Percentiles rank a stretch among this genome's conserved stretches.
Evolutionary conservation across 2,113 vertebrate species (phyloP).

Genomic region (Falco punctatus): DNA sequence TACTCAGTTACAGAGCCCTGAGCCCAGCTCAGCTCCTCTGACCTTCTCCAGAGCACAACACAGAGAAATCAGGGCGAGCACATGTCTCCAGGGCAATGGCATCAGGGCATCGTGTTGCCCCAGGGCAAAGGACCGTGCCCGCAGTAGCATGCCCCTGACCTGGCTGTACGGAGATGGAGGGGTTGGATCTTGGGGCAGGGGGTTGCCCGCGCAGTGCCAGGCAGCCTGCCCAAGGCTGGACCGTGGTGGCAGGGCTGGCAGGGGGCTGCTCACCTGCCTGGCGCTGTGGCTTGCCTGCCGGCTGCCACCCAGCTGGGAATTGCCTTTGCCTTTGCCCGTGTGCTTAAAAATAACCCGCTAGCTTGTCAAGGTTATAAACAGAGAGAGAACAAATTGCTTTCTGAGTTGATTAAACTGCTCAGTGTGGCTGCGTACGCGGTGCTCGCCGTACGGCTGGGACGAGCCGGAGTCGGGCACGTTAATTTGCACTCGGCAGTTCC

Average conservation of each 20-base stretch:
- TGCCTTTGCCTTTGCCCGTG: neutral
- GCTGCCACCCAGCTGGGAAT: neutral
- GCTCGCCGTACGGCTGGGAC: neutral
- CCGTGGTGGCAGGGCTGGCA: neutral
- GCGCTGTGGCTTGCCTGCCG: neutral
- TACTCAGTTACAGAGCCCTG: neutral
- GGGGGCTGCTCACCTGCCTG: neutral
- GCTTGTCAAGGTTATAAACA: constrained; percentile 71
- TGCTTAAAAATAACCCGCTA: constrained; percentile 62
- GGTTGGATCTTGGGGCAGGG: neutral
- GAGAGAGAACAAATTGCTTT: constrained; percentile 72
- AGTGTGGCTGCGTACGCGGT: neutral
- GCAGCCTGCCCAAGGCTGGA: neutral
- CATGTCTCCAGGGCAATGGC: neutral
- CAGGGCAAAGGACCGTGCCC: fast-evolving
- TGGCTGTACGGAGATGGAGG: neutral
- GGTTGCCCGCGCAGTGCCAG: fast-evolving
- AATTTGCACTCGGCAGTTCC: constrained; percentile 40
- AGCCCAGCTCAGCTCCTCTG: fast-evolving
- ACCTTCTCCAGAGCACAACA: neutral
- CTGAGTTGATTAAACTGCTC: constrained; percentile 67
- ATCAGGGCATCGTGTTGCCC: fast-evolving
- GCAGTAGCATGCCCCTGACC: fast-evolving
- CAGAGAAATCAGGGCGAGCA: fast-evolving
- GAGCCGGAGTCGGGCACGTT: neutral